Evolutionary conservation across 2,113 vertebrate species (phyloP), one percentile per base, ranked within the genome.

Genomic region (Acanthochromis polyacanthus): DNA sequence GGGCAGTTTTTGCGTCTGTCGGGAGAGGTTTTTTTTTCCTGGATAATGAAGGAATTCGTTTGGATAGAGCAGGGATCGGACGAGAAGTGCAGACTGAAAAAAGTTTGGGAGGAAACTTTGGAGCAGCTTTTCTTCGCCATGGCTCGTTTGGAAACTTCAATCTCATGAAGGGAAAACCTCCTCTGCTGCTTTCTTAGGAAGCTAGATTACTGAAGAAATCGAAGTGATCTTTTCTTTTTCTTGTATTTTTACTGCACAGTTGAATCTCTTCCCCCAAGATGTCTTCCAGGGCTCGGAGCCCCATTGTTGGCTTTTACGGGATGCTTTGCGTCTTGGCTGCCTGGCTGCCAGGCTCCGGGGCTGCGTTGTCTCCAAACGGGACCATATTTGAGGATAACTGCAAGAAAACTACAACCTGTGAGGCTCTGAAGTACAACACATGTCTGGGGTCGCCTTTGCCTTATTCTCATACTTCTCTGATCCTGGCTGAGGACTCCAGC

Each of bases 401-500:
- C 85, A 96, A 96, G 91, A 96, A 95, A 84, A 93, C 88, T 1
- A 87, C 96, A 30, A 93, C 94, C 19, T 98, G 97, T 78, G 97
- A 98, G 72, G 91, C 86, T 0, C 91, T 98, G 11, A 96, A 94
- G 23, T 95, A 94, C 91, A 95, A 94, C 81, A 94, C 95, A 66
- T 98, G 97, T 74, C 92, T 98, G 32, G 97, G 97, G 14, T 97
- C 97, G 1, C 91, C 96, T 46, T 76, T 98, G 40, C 97, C 97
- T 0, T 98, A 98, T 92, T 95, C 91, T 12, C 94, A 96, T 80
- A 98, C 97, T n/a, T 96, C 97, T 62, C 94, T 97, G 73, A 45
- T 95, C 51, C 93, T 98, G 94, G 96, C 97, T 0, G 95, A 95
- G 56, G 97, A 98, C 91, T 98, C 97, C 36, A 82, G 46, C 60